Evolutionary conservation across 2,888 invertebrate genomes (phyloP), one percentile per base, ranked within the genome.

Genomic region (Phalangium opilio): DNA sequence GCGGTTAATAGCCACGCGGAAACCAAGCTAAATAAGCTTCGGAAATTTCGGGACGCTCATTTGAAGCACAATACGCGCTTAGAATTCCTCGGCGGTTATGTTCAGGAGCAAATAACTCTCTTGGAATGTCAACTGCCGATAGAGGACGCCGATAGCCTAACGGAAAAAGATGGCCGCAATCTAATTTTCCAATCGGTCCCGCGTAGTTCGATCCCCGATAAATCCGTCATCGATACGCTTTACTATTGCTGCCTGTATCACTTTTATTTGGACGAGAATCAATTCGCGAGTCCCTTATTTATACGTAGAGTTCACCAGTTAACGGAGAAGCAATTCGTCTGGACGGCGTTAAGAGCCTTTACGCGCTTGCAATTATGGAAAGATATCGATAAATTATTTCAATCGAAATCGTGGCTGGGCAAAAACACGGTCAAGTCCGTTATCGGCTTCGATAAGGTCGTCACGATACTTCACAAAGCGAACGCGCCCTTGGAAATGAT

Each of bases 221-320:
- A 15, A 32, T 43, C 54, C 1, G 50, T 56, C 3, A 46, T 55
- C 4, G 15, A 40, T 14, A 49, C 53, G 1, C 47, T 56, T 3
- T 21, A 42, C 35, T 55, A 55, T 45, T 50, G 47, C 35, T 46
- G 39, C 38, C 15, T 46, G n/a, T 48, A 54, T 44, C 52, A 55
- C 41, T 51, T 41, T 34, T n/a, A 40, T 15, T 34, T 49, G 17
- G 38, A 47, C 10, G 53, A 45, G 10, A 56, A 51, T 20, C 44
- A 49, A 35, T 52, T 56, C 14, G 50, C 51, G n/a, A 49, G 52
- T 36, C 56, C 55, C 15, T 18, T 39, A 34, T 41, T 44, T n/a
- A 20, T 56, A 7, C 20, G 41, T 10, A 57, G 55, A 34, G 35
- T 27, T 12, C 51, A 49, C 45, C 33, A 45, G 15, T 27, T 56